These are phyloP conservation scores for Druceiella hillmani DNA, from an alignment of 2,888 invertebrate genomes.

Conservation along the genomic window DNA sequence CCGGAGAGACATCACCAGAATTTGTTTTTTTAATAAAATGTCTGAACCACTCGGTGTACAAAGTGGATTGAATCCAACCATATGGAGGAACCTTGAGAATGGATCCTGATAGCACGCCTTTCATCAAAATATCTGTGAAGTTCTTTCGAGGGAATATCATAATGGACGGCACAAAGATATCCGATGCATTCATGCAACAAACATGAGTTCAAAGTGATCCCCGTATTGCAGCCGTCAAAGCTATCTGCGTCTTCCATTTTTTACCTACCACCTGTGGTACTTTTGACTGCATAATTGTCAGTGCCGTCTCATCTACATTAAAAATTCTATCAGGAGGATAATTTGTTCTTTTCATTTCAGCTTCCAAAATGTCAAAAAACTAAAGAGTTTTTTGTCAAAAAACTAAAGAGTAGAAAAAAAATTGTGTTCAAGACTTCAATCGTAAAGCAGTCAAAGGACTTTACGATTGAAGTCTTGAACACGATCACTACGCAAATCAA, in stretches of 20 bases:
- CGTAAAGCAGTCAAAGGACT: too few relatives aligned
- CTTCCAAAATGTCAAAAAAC: too few relatives aligned
- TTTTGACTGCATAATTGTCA: not conserved
- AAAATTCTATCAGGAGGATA: too few relatives aligned
- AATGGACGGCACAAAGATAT: slow-evolving; percentile 11
- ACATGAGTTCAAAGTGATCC: slow-evolving; percentile 8
- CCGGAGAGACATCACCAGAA: slow-evolving; percentile 15
- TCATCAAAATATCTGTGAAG: slow-evolving; percentile 4
- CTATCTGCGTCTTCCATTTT: not conserved
- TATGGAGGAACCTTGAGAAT: slow-evolving; percentile 13
- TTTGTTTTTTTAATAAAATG: slow-evolving; percentile 19
- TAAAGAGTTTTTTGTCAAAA: too few relatives aligned
- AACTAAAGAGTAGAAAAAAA: too few relatives aligned
- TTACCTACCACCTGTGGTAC: not conserved
- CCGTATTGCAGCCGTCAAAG: slow-evolving; percentile 6
- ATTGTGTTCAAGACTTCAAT: too few relatives aligned
- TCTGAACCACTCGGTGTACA: slow-evolving; percentile 20
- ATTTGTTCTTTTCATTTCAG: too few relatives aligned
- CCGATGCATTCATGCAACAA: slow-evolving; percentile 7
- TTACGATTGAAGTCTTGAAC: too few relatives aligned
- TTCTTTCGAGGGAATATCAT: slow-evolving; percentile 11
- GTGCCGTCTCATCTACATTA: slow-evolving; percentile 2
- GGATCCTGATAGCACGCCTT: slow-evolving; percentile 5
- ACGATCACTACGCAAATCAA: too few relatives aligned
- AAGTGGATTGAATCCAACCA: slow-evolving; percentile 18